Evolutionary conservation across 2,113 vertebrate genomes (phyloP).

Genomic region (Ictidomys tridecemlineatus): DNA sequence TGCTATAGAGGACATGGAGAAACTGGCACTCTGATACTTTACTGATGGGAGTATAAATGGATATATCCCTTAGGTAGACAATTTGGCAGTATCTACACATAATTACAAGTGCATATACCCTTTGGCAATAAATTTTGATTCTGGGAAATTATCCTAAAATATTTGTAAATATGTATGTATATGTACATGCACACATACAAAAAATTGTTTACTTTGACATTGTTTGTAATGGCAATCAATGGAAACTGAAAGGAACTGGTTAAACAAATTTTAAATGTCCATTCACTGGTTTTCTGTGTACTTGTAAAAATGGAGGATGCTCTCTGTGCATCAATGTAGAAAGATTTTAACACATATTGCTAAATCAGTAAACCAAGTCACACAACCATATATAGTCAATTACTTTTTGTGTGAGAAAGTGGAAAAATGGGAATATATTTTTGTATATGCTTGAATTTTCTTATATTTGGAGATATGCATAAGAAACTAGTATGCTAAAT

Average conservation of each 20-base stretch:
- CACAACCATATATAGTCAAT: background rate
- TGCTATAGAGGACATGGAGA: background rate
- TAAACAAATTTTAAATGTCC: background rate
- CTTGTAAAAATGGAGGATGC: background rate
- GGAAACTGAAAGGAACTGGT: background rate
- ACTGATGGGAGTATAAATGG: background rate
- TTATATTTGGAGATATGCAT: background rate
- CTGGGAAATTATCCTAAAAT: background rate
- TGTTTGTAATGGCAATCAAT: slow-evolving; percentile 7
- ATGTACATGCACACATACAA: background rate
- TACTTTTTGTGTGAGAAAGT: background rate
- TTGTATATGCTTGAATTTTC: background rate
- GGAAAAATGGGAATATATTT: background rate
- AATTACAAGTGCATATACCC: background rate
- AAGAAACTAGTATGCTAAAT: background rate
- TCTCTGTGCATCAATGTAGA: background rate
- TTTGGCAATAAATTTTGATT: slow-evolving; percentile 16
- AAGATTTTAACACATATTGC: background rate
- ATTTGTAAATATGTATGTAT: background rate
- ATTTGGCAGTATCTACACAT: background rate
- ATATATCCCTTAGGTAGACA: background rate
- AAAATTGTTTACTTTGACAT: background rate
- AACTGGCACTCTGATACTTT: background rate
- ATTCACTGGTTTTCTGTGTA: background rate
- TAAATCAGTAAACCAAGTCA: background rate